These are phyloP conservation scores for Ceraclea dissimilis DNA, from an alignment of 2,888 invertebrate genomes.

Conservation along the genomic window DNA sequence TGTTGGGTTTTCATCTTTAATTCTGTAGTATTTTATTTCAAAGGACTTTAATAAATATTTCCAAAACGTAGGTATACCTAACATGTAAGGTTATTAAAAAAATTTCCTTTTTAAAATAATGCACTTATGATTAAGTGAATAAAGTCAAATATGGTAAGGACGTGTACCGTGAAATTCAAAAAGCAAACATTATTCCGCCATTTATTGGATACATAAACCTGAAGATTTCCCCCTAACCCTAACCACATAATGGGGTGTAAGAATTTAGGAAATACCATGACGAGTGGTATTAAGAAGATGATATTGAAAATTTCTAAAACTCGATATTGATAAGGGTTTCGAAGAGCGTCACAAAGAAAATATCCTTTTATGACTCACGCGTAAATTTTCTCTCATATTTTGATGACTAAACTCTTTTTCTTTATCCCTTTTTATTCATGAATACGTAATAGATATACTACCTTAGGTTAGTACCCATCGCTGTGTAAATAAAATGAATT, in stretches of 20 bases:
- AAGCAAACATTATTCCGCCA: too few species aligned
- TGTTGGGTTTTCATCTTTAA: too few species aligned
- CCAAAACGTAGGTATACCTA: too few species aligned
- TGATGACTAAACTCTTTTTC: conserved; percentile 2
- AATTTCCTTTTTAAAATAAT: too few species aligned
- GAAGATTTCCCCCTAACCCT: not conserved
- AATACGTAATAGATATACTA: not conserved
- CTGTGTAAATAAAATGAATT: not conserved
- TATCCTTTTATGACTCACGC: not conserved
- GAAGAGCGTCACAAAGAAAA: not conserved
- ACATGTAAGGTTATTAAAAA: too few species aligned
- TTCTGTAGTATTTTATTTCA: too few species aligned
- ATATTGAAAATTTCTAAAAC: conserved; percentile 4
- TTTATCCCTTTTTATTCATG: not conserved
- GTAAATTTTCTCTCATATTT: not conserved
- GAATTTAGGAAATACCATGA: conserved; percentile 3
- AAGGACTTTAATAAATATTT: too few species aligned
- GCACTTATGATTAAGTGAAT: too few species aligned
- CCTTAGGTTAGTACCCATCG: not conserved
- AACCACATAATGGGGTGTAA: not conserved
- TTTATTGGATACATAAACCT: not conserved
- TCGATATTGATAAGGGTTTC: conserved; percentile 7
- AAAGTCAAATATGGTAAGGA: too few species aligned
- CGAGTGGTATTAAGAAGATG: conserved; percentile 5
- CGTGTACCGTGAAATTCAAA: too few species aligned